Conservation (phyloP, 2,888 invertebrate genomes). For the Rhagium mordax region DNA sequence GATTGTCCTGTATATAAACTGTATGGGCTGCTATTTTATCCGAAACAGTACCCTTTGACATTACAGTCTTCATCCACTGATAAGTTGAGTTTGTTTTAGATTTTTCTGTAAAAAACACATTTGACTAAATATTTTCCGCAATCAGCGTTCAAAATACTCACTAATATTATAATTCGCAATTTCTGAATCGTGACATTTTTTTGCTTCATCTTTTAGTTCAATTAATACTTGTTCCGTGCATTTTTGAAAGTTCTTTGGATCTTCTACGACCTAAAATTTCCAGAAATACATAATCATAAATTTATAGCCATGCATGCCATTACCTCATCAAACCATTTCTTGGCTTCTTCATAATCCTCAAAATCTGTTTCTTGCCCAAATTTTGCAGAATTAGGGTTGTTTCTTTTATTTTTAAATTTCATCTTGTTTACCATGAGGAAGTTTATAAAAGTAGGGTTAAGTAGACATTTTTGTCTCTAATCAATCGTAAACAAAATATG, state of each 20-base stretch:
- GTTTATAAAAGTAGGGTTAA: not conserved
- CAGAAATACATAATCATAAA: not conserved
- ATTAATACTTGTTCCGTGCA: slow-evolving; percentile 73
- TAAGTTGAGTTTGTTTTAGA: slow-evolving; percentile 76
- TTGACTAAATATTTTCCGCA: too few species aligned
- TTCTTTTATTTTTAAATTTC: slow-evolving; percentile 23
- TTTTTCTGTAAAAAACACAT: slow-evolving; percentile 67
- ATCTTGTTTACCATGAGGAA: slow-evolving; percentile 37
- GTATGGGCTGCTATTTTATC: slow-evolving; percentile 91
- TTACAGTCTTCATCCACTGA: slow-evolving; percentile 85
- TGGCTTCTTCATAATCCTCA: slow-evolving; percentile 66
- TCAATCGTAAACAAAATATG: not conserved
- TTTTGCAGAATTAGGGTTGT: not conserved
- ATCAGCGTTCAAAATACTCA: slow-evolving; percentile 70
- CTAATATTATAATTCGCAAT: slow-evolving; percentile 76
- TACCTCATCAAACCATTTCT: slow-evolving; percentile 80
- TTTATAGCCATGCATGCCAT: not conserved
- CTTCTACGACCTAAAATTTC: slow-evolving; percentile 71
- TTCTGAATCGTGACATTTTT: slow-evolving; percentile 78
- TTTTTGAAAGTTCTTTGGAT: slow-evolving; percentile 68
- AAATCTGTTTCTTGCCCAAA: slow-evolving; percentile 34
- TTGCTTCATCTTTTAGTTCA: slow-evolving; percentile 77
- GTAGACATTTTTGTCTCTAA: not conserved
- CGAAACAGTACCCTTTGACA: slow-evolving; percentile 85
- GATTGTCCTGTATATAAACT: slow-evolving; percentile 86